Conservation (phyloP, 2,797 vertebrate genomes). For the Paramormyrops hopkinsi region DNA sequence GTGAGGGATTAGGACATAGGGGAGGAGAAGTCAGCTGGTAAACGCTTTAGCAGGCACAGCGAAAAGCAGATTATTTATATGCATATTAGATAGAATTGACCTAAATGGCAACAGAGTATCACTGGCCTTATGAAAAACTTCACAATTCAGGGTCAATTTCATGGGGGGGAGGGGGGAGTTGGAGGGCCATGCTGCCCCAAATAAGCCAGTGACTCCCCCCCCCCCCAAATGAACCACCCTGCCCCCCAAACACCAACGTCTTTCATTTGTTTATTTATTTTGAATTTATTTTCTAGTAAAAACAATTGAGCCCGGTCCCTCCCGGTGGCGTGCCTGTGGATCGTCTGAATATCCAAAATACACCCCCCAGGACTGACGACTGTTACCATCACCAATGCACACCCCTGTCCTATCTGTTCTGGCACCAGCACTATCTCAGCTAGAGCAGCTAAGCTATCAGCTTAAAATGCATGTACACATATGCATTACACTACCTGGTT, state of each 20-base stretch:
- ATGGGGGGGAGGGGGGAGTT: not conserved
- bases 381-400: not conserved
- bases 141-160: not conserved
- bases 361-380: not conserved
- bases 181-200: not conserved
- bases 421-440: not conserved
- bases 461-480: not conserved
- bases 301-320: not conserved
- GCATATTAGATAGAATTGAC: not conserved
- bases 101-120: not conserved
- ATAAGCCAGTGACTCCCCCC: not conserved
- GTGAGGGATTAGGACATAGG: not conserved
- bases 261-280: not conserved
- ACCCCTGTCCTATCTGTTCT: not conserved
- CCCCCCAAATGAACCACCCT: not conserved
- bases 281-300: not conserved
- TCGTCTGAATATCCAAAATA: not conserved
- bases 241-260: not conserved
- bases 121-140: not conserved
- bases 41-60: not conserved
- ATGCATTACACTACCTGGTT: slow-evolving; percentile 68
- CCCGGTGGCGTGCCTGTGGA: not conserved
- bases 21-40: not conserved
- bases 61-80: not conserved
- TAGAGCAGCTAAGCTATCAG: not conserved